Percentiles rank a stretch among this genome's conserved stretches.
phyloP scores from a whole-genome alignment of 1,140 invertebrate species.

The Drosophila arizonae region DNA sequence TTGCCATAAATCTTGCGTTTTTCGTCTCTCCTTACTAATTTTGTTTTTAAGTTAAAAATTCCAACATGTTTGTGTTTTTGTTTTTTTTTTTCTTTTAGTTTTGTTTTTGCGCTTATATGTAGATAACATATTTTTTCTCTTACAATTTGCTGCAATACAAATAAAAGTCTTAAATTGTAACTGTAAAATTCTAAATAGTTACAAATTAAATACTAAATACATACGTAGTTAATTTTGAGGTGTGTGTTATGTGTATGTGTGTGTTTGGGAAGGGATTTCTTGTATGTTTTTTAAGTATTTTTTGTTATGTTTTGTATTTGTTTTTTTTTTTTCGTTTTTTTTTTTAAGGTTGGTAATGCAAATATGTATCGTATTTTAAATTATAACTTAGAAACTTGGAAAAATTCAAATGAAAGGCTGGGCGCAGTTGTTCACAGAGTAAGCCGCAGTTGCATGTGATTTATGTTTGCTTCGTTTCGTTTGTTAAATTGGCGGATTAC shows the following conservation, averaged over 20 bases:
- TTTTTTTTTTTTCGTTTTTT: conserved; percentile 22
- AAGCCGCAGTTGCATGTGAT: conserved; percentile 28
- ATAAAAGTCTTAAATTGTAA: conserved; percentile 80
- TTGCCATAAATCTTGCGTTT: conserved; percentile 61
- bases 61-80: conserved; percentile 65
- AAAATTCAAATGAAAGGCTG: conserved; percentile 77
- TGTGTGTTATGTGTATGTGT: conserved; percentile 56
- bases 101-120: conserved; percentile 76
- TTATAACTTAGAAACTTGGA: conserved; percentile 77
- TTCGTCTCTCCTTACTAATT: conserved; percentile 28
- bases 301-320: conserved; percentile 13
- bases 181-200: conserved; percentile 78
- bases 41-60: conserved; percentile 68
- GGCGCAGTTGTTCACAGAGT: conserved; percentile 56
- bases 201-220: conserved; percentile 76
- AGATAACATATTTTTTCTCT: conserved; percentile 77
- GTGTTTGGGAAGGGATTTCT: conserved; percentile 19
- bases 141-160: conserved; percentile 78
- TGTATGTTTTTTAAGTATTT: conserved; percentile 24
- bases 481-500: conserved; percentile 20
- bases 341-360: conserved; percentile 62
- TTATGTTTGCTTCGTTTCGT: not conserved
- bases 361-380: conserved; percentile 74
- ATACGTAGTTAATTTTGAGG: conserved; percentile 76
- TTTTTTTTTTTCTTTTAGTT: conserved; percentile 50